These are phyloP conservation scores for Tretioscincus oriximinensis DNA, from an alignment of 2,113 vertebrate species.

Conservation along the genomic window DNA sequence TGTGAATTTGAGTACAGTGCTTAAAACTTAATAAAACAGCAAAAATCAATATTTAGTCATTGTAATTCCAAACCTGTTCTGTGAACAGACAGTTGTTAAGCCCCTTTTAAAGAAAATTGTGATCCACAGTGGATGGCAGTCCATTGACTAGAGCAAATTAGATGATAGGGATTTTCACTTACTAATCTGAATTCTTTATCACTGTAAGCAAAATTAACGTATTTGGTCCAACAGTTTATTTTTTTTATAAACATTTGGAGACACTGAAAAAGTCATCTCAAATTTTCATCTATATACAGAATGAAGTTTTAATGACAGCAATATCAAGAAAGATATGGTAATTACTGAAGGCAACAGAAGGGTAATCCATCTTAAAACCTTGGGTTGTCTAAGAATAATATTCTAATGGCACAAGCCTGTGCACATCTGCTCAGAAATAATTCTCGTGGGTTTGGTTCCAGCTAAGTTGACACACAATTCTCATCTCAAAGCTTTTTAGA, in stretches of 20 bases:
- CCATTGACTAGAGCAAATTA: constrained; percentile 34
- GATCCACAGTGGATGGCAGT: constrained; percentile 27
- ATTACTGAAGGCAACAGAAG: background rate
- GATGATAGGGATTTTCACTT: constrained; percentile 32
- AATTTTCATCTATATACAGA: constrained; percentile 5
- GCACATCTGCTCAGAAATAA: background rate
- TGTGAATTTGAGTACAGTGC: constrained; percentile 42
- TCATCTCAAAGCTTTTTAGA: too few species aligned
- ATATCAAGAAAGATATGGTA: background rate
- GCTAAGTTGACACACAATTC: background rate
- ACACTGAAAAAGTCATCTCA: background rate
- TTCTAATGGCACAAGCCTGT: background rate
- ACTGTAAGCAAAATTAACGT: constrained; percentile 35
- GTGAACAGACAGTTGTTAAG: constrained; percentile 48
- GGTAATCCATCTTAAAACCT: background rate
- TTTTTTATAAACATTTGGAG: constrained; percentile 1
- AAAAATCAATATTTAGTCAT: constrained; percentile 61
- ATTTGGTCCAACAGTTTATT: background rate
- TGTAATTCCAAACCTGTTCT: constrained; percentile 48
- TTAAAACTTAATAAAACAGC: constrained; percentile 49
- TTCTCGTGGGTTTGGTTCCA: background rate
- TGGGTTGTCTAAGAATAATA: background rate
- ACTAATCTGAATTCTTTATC: constrained; percentile 26
- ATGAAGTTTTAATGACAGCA: background rate
- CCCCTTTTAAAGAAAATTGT: constrained; percentile 51